Evolutionary conservation across 2,888 invertebrate species (phyloP).

Genomic region (Ectemnius cavifrons): DNA sequence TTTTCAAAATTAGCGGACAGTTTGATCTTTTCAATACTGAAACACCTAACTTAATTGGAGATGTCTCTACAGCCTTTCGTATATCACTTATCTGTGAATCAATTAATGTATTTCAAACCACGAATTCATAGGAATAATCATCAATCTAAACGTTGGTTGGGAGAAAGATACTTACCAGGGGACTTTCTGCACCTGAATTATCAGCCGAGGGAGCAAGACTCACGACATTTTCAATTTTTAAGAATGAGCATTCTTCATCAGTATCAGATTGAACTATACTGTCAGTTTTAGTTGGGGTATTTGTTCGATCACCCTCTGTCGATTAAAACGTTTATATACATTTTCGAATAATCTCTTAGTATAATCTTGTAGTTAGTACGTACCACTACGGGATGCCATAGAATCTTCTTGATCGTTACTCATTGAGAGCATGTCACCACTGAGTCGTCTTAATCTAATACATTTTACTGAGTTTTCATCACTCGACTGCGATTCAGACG

Average conservation of each 20-base stretch:
- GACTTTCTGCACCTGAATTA: conserved; percentile 50
- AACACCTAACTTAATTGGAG: conserved; percentile 62
- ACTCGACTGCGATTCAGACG: conserved; percentile 36
- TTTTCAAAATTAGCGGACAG: conserved; percentile 66
- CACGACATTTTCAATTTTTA: conserved; percentile 80
- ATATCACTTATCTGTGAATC: conserved; percentile 66
- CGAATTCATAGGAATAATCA: not conserved
- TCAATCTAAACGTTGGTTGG: not conserved
- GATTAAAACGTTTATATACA: conserved; percentile 8
- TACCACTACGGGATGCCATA: conserved; percentile 35
- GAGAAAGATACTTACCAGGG: conserved; percentile 53
- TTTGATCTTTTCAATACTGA: conserved; percentile 69
- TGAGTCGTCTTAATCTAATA: conserved; percentile 77
- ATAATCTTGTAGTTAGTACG: conserved; percentile 18
- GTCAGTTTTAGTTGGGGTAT: not conserved
- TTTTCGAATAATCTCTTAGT: not conserved
- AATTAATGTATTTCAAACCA: not conserved
- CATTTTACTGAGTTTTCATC: conserved; percentile 69
- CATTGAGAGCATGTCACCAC: conserved; percentile 78
- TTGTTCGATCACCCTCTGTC: conserved; percentile 35
- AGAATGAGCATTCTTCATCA: conserved; percentile 69
- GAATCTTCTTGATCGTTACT: conserved; percentile 33
- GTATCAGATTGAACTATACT: conserved; percentile 43
- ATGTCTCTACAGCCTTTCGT: conserved; percentile 67
- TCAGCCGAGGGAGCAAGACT: conserved; percentile 78